phyloP scores from a whole-genome alignment of 2,113 vertebrate genomes.

The Psophia crepitans region DNA sequence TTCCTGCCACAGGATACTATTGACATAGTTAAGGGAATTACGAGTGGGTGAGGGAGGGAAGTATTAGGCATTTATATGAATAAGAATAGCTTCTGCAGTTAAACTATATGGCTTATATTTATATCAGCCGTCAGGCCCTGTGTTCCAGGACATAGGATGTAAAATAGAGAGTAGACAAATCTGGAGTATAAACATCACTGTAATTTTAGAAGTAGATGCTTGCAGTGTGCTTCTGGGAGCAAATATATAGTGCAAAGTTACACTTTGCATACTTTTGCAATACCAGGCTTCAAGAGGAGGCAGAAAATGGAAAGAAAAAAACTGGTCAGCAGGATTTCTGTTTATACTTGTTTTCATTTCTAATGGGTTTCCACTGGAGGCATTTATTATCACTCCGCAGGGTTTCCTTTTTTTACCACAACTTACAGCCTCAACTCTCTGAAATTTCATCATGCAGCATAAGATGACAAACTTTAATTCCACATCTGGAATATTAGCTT shows the following conservation, averaged over 20 bases:
- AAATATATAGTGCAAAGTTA: not conserved
- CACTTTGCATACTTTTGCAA: not conserved
- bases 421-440: not conserved
- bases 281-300: not conserved
- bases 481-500: not conserved
- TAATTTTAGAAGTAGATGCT: not conserved
- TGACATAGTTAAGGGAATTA: not conserved
- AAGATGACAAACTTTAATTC: not conserved
- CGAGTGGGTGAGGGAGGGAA: not conserved
- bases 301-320: not conserved
- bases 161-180: not conserved
- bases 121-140: not conserved
- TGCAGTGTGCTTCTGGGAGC: not conserved
- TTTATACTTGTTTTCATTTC: not conserved
- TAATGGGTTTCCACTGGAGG: not conserved
- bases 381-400: not conserved
- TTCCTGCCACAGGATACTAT: not conserved
- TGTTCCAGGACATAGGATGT: not conserved
- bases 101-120: not conserved
- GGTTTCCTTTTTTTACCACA: not conserved
- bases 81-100: not conserved
- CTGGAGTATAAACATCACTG: not conserved
- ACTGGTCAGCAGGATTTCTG: not conserved
- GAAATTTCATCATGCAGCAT: not conserved
- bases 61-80: not conserved